Evolutionary conservation across 2,888 invertebrate genomes (phyloP), one percentile per base, ranked within the genome.

Genomic region (Cataglyphis rosenhaueri): DNA sequence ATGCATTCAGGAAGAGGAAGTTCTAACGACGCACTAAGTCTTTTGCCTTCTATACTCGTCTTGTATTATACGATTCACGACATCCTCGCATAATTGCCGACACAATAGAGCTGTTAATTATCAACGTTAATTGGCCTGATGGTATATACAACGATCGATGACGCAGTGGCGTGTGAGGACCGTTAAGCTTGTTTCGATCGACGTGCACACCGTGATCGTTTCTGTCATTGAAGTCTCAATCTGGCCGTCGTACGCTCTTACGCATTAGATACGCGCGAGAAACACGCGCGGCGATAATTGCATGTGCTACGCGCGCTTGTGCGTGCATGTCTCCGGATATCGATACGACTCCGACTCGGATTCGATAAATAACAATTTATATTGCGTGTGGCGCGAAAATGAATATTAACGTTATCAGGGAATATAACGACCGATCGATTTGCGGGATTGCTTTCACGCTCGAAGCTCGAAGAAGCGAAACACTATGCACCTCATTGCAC

Each of bases 61-160:
- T 18, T 6, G 48, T 25, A 21, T 21, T 21, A 21, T 48, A 48
- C 61, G 44, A 32, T 48, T 10, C 29, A 21, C 64, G 38, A 38
- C 48, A 48, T 48, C 41, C 29, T 44, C 48, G 15, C 70, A 38
- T 84, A 86, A 88, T 86, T 82, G 84, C 76, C 82, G 44, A 62
- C 62, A 85, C 85, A 89, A 88, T 89, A 85, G 87, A 87, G 86
- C 84, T 88, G 87, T 90, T 89, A 88, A 90, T 88, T 90, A 87
- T n/a, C n/a, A n/a, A n/a, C 52, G 52, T 52, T 52, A 52, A 52
- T 52, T 52, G 48, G 85, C 86, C 82, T 48, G 70, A 85, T 83
- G 71, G 79, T 32, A 12, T 48, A 61, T 61, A 68, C 68, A 64
- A 62, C 29, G 55, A 70, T 76, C 55, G 41, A 62, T 32, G 41